phyloP scores from a whole-genome alignment of 2,113 vertebrate genomes.

The Onychostruthus taczanowskii region DNA sequence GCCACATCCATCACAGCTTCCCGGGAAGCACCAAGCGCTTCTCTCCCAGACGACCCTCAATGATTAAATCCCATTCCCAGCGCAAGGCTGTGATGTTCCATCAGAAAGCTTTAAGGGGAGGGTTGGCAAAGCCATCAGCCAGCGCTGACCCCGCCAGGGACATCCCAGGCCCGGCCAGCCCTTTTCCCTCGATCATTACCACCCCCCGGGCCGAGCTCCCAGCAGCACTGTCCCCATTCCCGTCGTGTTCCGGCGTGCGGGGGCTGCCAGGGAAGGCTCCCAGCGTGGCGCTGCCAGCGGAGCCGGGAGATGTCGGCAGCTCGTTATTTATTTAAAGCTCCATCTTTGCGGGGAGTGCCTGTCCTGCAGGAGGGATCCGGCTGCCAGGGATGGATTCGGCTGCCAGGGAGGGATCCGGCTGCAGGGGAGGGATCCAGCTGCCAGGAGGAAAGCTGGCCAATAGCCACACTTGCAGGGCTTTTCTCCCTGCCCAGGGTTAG shows the following conservation, averaged over 20 bases:
- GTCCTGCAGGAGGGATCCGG: not conserved
- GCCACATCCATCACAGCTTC: not conserved
- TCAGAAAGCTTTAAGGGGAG: not conserved
- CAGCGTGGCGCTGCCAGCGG: not conserved
- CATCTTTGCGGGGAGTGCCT: not conserved
- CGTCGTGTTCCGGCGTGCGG: not conserved
- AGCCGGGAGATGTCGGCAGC: not conserved
- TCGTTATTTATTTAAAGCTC: slow-evolving; percentile 30
- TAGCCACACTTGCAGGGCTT: not conserved
- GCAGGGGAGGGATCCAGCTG: not conserved
- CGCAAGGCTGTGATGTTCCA: not conserved
- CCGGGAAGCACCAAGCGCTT: not conserved
- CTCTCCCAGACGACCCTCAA: not conserved
- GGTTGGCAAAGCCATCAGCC: not conserved
- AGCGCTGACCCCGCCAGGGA: not conserved
- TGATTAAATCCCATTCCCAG: not conserved
- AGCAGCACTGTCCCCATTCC: not conserved
- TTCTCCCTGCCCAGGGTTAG: not conserved
- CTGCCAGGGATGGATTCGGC: not conserved
- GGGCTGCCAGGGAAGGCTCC: not conserved
- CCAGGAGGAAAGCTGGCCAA: not conserved
- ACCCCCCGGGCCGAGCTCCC: not conserved
- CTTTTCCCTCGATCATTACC: not conserved
- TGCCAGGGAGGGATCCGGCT: not conserved
- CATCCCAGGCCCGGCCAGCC: not conserved